These are phyloP conservation scores for Dicranocentrus wangi DNA, from an alignment of 2,888 invertebrate genomes.

Conservation along the genomic window DNA sequence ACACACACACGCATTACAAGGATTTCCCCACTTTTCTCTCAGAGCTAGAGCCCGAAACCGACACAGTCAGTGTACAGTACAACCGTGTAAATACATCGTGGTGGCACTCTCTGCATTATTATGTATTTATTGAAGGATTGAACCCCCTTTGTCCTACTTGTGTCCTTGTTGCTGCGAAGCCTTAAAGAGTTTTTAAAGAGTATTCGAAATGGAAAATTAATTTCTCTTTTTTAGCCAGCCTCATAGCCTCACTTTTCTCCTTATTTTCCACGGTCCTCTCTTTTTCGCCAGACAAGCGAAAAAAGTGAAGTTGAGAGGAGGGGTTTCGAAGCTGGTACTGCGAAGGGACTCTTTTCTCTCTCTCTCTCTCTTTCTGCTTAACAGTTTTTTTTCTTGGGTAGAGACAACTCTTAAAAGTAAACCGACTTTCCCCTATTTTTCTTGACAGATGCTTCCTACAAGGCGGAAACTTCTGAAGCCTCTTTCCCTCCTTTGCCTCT, in stretches of 20 bases:
- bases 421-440: slow-evolving; percentile 43
- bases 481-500: slow-evolving; percentile 51
- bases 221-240: slow-evolving; percentile 56
- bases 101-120: too few relatives aligned
- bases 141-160: slow-evolving; percentile 48
- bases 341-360: too few relatives aligned
- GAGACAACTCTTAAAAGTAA: slow-evolving; percentile 36
- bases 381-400: not conserved
- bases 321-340: not conserved
- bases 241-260: slow-evolving; percentile 19
- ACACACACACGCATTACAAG: too few relatives aligned
- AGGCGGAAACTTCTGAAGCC: slow-evolving; percentile 60
- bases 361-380: too few relatives aligned
- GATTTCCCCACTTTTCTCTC: too few relatives aligned
- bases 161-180: slow-evolving; percentile 40
- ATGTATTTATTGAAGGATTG: too few relatives aligned
- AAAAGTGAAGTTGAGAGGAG: slow-evolving; percentile 14
- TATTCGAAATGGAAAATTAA: slow-evolving; percentile 57
- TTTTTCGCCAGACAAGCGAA: slow-evolving; percentile 41
- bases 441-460: slow-evolving; percentile 61
- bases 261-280: not conserved
- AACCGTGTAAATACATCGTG: too few relatives aligned
- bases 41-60: too few relatives aligned
- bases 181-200: slow-evolving; percentile 52
- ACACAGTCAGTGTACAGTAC: too few relatives aligned